A percentile compares a stretch with the other conserved stretches of the same genome.
Conservation (phyloP, 2,888 invertebrate genomes). For the Chironomus tentans region DNA sequence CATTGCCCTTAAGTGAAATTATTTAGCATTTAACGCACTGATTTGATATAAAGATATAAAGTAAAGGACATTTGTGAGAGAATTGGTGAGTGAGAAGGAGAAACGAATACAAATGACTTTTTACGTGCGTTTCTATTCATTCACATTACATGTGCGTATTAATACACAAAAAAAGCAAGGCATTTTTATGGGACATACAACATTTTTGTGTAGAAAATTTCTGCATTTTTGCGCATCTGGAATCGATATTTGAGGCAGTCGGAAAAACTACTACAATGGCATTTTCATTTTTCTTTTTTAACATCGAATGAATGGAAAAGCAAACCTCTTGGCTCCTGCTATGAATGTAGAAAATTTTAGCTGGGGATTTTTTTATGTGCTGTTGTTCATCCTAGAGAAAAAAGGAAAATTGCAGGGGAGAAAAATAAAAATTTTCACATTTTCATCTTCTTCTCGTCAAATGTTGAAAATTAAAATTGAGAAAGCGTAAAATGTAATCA, state of each 20-base stretch:
- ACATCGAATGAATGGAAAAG: too few relatives aligned
- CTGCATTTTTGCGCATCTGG: constrained; percentile 24
- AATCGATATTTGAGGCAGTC: constrained; percentile 21
- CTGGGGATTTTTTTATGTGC: neutral
- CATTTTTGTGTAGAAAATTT: constrained; percentile 12
- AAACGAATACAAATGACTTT: neutral
- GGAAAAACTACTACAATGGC: constrained; percentile 20
- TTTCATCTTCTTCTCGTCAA: neutral
- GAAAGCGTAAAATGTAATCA: neutral
- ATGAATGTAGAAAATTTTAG: neutral
- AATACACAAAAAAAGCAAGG: neutral
- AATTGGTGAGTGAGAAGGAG: neutral
- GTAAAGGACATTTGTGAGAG: neutral
- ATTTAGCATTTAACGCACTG: too few relatives aligned
- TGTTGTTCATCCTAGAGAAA: neutral
- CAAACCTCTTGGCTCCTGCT: too few relatives aligned
- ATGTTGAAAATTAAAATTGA: neutral
- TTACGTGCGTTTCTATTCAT: constrained; percentile 3
- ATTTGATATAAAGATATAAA: too few relatives aligned
- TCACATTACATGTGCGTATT: neutral
- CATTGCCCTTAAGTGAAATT: neutral
- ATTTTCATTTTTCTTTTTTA: neutral
- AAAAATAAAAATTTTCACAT: neutral
- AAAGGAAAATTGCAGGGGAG: neutral
- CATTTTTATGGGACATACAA: constrained; percentile 22